phyloP scores from a whole-genome alignment of 1,140 invertebrate species.

The Coboldia fuscipes region DNA sequence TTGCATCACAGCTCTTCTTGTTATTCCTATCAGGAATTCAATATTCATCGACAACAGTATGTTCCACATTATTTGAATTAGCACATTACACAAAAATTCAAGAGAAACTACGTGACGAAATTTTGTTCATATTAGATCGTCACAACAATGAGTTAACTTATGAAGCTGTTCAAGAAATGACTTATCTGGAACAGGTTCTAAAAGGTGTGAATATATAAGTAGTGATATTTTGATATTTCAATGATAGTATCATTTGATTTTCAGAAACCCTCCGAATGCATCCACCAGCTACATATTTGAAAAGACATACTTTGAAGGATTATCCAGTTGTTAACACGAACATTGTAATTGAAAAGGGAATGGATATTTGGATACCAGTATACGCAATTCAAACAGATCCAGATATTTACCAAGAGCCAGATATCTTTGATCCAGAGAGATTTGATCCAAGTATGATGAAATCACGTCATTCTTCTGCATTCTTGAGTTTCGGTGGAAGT shows the following conservation, averaged over 20 bases:
- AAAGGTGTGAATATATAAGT: neutral
- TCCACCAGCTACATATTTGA: slow-evolving; percentile 17
- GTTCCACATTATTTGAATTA: neutral
- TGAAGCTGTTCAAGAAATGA: neutral
- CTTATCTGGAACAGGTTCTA: neutral
- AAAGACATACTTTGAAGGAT: slow-evolving; percentile 10
- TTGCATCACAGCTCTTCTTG: neutral
- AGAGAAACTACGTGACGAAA: neutral
- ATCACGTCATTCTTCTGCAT: slow-evolving; percentile 19
- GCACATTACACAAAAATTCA: neutral
- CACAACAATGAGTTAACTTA: neutral
- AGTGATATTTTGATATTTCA: neutral
- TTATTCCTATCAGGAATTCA: neutral
- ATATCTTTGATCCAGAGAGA: slow-evolving; percentile 21
- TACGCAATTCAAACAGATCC: slow-evolving; percentile 18
- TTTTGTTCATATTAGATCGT: neutral
- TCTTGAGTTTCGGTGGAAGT: slow-evolving; percentile 33
- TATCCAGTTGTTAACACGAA: slow-evolving; percentile 14
- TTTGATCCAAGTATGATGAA: slow-evolving; percentile 17
- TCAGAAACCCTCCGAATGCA: slow-evolving; percentile 23
- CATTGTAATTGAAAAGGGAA: slow-evolving; percentile 11
- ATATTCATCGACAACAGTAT: neutral
- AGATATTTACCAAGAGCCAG: slow-evolving; percentile 14
- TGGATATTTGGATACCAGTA: slow-evolving; percentile 11
- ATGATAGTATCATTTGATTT: slow-evolving; percentile 5